A percentile compares a stretch with the other conserved stretches of the same genome.
These are phyloP conservation scores for Tachuris rubrigastra DNA, from an alignment of 2,113 vertebrate species.

Conservation along the genomic window DNA sequence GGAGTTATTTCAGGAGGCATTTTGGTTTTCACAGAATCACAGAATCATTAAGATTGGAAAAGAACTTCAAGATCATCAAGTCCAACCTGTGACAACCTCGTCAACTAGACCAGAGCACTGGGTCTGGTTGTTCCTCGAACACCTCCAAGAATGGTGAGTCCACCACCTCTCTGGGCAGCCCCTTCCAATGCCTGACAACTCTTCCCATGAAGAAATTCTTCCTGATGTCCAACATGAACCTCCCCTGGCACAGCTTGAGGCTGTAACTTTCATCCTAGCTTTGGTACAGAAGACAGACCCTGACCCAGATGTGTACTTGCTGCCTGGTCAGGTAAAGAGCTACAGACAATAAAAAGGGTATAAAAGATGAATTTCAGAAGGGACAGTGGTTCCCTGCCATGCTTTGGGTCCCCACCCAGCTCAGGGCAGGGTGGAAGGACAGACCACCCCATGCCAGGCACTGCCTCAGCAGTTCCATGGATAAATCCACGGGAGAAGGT, in stretches of 20 bases:
- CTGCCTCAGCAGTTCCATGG: neutral
- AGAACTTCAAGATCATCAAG: neutral
- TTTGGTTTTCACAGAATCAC: neutral
- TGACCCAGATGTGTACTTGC: neutral
- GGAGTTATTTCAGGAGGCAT: neutral
- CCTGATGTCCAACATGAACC: neutral
- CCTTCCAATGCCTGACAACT: rapidly evolving
- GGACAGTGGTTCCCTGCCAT: neutral
- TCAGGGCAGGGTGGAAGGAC: neutral
- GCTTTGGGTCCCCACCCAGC: rapidly evolving
- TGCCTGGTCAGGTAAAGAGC: neutral
- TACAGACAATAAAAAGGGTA: neutral
- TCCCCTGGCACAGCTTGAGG: neutral
- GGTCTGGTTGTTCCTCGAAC: neutral
- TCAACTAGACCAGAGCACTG: neutral
- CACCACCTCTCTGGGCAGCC: neutral
- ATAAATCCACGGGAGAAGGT: neutral
- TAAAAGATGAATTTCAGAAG: neutral
- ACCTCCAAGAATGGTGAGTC: neutral
- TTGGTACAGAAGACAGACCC: neutral
- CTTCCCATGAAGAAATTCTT: neutral
- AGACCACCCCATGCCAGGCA: rapidly evolving
- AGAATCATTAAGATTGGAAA: neutral
- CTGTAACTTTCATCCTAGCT: neutral
- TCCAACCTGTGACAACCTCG: neutral